phyloP scores from a whole-genome alignment of 2,797 vertebrate species.

The Huso huso region DNA sequence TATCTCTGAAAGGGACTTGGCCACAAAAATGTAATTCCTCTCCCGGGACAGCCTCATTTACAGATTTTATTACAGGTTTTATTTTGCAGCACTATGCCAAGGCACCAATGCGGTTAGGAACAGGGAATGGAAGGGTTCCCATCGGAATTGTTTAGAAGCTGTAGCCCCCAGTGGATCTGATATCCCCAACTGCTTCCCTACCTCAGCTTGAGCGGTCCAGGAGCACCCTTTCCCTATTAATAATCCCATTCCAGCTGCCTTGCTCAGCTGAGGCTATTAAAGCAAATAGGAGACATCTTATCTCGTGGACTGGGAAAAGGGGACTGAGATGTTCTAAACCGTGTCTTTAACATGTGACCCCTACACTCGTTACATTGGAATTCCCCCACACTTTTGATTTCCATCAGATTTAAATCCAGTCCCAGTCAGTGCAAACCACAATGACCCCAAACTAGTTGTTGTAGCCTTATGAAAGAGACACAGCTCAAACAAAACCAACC shows the following conservation, averaged over 20 bases:
- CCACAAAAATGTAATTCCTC: slow-evolving; percentile 21
- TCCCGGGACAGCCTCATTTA: slow-evolving; percentile 9
- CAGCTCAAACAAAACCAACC: not conserved
- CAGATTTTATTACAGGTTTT: too few relatives aligned
- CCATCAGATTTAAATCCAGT: not conserved
- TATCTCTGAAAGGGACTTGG: slow-evolving; percentile 4
- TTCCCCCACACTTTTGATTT: not conserved
- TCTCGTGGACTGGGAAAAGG: not conserved
- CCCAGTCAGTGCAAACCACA: not conserved
- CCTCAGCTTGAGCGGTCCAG: slow-evolving; percentile 2
- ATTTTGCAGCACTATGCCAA: not conserved
- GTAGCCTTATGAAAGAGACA: not conserved
- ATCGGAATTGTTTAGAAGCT: not conserved
- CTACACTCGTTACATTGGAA: not conserved
- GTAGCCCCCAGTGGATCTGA: slow-evolving; percentile 1
- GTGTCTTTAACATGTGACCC: slow-evolving; percentile 3
- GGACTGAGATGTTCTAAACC: not conserved
- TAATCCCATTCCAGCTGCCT: not conserved
- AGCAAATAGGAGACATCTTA: not conserved
- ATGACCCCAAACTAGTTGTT: not conserved
- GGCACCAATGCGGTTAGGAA: not conserved
- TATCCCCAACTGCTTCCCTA: slow-evolving; percentile 4
- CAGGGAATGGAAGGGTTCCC: not conserved
- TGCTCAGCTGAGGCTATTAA: not conserved
- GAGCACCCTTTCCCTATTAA: not conserved